These are phyloP conservation scores for Ramphastos sulfuratus DNA, from an alignment of 2,113 vertebrate species.

Conservation along the genomic window DNA sequence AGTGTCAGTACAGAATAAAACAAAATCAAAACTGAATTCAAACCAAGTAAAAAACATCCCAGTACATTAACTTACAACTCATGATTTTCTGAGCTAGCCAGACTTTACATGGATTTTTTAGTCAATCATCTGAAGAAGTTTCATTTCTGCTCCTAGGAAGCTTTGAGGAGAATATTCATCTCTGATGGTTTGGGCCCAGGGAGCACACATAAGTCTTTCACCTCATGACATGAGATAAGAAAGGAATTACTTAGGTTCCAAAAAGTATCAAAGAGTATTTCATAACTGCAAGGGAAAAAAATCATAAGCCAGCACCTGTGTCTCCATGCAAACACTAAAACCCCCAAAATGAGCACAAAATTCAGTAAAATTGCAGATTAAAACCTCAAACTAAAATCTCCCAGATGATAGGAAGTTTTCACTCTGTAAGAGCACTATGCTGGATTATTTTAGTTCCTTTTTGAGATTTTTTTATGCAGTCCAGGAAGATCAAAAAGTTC, in stretches of 20 bases:
- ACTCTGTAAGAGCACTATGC: background rate
- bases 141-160: background rate
- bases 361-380: background rate
- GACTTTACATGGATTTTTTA: background rate
- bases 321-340: background rate
- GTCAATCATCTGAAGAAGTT: background rate
- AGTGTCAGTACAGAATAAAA: background rate
- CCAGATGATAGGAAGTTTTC: background rate
- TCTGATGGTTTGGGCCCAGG: background rate
- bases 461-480: background rate
- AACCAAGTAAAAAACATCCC: background rate
- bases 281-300: background rate
- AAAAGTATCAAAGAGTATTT: background rate
- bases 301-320: background rate
- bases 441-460: background rate
- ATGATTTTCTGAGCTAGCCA: background rate
- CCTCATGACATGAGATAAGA: background rate
- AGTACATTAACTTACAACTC: background rate
- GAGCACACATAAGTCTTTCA: background rate
- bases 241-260: background rate
- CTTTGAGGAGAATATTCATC: background rate
- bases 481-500: background rate
- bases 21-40: background rate
- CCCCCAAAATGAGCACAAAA: background rate
- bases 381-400: background rate